Evolutionary conservation across 2,797 vertebrate genomes (phyloP).

Genomic region (Sebastiscus albofasciatus): DNA sequence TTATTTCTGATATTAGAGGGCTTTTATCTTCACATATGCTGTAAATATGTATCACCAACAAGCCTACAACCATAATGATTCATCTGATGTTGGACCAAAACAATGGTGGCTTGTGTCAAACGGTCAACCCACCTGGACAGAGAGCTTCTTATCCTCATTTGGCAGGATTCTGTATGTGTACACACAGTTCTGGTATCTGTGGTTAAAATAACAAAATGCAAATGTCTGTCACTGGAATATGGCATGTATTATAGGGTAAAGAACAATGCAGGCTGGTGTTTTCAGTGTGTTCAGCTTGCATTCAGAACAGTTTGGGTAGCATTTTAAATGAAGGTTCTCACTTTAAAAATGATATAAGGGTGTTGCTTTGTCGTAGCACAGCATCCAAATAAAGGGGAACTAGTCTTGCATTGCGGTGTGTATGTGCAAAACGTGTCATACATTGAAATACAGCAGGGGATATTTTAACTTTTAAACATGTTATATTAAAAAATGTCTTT

Average conservation of each 20-base stretch:
- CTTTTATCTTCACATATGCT: neutral
- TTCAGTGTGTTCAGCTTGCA: neutral
- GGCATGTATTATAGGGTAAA: neutral
- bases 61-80: neutral
- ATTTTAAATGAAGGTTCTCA: conserved; percentile 6
- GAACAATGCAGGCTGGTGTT: neutral
- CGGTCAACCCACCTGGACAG: conserved; percentile 90
- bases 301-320: neutral
- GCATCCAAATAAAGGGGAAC: conserved; percentile 74
- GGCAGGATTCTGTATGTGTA: conserved; percentile 98
- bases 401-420: conserved; percentile 26
- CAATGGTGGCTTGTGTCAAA: neutral
- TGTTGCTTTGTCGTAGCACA: conserved; percentile 25
- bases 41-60: neutral
- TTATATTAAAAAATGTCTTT: neutral
- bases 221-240: conserved; percentile 34
- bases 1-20: neutral
- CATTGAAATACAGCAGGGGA: neutral
- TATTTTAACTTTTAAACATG: neutral
- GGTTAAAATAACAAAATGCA: conserved; percentile 50
- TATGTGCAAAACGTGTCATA: conserved; percentile 3
- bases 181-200: conserved; percentile 93
- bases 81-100: neutral
- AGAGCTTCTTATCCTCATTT: conserved; percentile 92
- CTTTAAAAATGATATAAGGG: conserved; percentile 11